phyloP scores from a whole-genome alignment of 2,797 vertebrate species.

The Nasua narica region DNA sequence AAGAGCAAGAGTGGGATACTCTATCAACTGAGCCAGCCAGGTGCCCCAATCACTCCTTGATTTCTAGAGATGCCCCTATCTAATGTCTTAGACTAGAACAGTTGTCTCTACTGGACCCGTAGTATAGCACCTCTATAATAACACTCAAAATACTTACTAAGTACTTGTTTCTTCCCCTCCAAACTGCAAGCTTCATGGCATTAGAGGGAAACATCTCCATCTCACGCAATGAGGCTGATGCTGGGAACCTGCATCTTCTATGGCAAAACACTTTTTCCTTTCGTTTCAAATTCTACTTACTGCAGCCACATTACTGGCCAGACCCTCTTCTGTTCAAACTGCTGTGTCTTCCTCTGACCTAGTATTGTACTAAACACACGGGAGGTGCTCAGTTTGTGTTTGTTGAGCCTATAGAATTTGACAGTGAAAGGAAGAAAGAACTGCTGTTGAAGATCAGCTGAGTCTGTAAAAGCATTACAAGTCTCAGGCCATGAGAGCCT shows the following conservation, averaged over 20 bases:
- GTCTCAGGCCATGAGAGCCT: background rate
- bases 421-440: background rate
- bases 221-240: background rate
- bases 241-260: background rate
- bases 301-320: background rate
- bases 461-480: background rate
- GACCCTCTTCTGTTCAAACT: constrained; percentile 34
- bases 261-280: background rate
- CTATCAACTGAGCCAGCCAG: background rate
- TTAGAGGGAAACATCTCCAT: background rate
- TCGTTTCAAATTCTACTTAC: background rate
- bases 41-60: background rate
- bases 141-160: constrained; percentile 26
- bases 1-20: background rate
- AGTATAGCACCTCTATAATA: background rate
- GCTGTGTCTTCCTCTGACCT: background rate
- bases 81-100: background rate
- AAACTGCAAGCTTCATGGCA: background rate
- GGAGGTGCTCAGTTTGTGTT: background rate
- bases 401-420: background rate
- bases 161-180: background rate
- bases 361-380: background rate
- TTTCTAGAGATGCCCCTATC: background rate
- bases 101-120: background rate
- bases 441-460: background rate